Evolutionary conservation across 2,888 invertebrate species (phyloP).

Genomic region (Pyrocoelia pectoralis): DNA sequence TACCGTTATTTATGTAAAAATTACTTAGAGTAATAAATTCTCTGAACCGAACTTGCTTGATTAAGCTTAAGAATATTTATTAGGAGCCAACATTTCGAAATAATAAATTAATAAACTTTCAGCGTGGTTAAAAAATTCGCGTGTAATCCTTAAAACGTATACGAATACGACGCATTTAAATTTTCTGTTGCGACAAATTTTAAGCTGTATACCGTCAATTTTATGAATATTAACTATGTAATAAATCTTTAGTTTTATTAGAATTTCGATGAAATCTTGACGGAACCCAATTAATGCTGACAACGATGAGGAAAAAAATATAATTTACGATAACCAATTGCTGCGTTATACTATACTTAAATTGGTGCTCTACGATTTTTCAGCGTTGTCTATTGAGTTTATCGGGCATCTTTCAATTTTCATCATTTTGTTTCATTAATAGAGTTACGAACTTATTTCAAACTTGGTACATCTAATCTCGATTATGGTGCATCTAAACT

Average conservation of each 20-base stretch:
- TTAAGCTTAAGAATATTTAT: constrained; percentile 7
- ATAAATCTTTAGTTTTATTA: constrained; percentile 2
- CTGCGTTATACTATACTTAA: too few relatives aligned
- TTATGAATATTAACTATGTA: background rate
- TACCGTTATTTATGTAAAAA: constrained; percentile 9
- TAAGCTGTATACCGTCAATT: too few relatives aligned
- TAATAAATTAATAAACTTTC: background rate
- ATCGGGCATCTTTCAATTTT: too few relatives aligned
- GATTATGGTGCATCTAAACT: constrained; percentile 28
- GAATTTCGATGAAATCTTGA: constrained; percentile 1
- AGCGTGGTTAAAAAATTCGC: too few relatives aligned
- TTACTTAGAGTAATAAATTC: background rate
- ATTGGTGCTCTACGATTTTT: too few relatives aligned
- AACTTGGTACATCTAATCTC: constrained; percentile 31
- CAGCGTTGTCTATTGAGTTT: too few relatives aligned
- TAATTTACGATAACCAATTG: too few relatives aligned
- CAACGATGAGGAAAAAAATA: too few relatives aligned
- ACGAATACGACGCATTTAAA: too few relatives aligned
- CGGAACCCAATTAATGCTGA: constrained; percentile 3
- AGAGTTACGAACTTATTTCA: constrained; percentile 27
- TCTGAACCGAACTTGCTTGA: background rate
- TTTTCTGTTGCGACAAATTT: too few relatives aligned
- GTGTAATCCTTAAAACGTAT: too few relatives aligned
- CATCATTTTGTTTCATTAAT: constrained; percentile 20
- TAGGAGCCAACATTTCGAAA: background rate